Evolutionary conservation across 2,888 invertebrate species (phyloP).

Genomic region (Chirona hameri): DNA sequence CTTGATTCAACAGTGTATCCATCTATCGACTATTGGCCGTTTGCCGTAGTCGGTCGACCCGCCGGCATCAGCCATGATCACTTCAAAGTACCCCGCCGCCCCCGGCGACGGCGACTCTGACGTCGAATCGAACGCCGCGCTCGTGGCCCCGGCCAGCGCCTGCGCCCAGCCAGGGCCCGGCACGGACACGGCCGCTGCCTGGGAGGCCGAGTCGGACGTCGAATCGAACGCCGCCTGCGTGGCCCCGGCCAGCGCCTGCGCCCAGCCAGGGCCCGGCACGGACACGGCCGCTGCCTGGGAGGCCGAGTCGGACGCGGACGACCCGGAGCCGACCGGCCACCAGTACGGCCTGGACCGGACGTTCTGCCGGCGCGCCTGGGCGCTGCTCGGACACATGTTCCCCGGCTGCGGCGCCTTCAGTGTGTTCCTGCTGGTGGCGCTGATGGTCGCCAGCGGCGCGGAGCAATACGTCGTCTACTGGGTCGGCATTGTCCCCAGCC

Average conservation of each 20-base stretch:
- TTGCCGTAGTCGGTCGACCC: too few species aligned
- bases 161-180: background rate
- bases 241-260: background rate
- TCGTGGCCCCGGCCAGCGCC: too few species aligned
- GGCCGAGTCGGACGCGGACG: background rate
- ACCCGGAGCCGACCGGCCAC: background rate
- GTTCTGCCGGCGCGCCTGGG: constrained; percentile 35
- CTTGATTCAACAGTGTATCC: too few species aligned
- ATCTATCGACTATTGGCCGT: too few species aligned
- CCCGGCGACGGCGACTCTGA: too few species aligned
- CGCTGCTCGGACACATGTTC: constrained; percentile 35
- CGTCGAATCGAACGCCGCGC: too few species aligned
- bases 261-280: background rate
- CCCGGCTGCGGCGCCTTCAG: constrained; percentile 35
- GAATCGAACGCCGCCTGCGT: background rate
- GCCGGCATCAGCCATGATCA: too few species aligned
- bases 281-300: background rate
- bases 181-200: background rate
- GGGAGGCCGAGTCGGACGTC: background rate
- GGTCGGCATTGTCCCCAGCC: constrained; percentile 54
- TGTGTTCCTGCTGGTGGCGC: background rate
- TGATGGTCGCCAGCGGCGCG: background rate
- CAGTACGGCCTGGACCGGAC: constrained; percentile 35
- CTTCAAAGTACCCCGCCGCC: too few species aligned
- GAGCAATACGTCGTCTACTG: constrained; percentile 55